Evolutionary conservation across 1,140 invertebrate species (phyloP), one percentile per base, ranked within the genome.

Genomic region (Brachionus angularis): DNA sequence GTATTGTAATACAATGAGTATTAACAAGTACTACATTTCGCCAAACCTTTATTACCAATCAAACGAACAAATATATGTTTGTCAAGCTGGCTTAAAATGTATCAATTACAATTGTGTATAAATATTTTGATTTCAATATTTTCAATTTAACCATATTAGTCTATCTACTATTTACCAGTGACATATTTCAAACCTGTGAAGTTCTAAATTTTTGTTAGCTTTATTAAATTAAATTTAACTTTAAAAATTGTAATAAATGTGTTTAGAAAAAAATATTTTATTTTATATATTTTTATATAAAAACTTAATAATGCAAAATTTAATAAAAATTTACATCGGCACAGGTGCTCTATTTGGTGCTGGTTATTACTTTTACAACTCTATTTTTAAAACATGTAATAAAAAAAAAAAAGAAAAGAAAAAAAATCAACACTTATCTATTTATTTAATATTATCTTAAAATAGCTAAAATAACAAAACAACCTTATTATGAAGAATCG

Each of bases 1-100:
- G 4, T 67, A 29, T 31, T 67, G 62, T 23, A 67, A 67, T 25
- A 67, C 62, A 8, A 58, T 58, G 53, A 58, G 39, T 23, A 36
- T 58, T 8, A 25, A 18, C 14, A 12, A 36, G 7, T 14, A 39
- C 39, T 36, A 58, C 10, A 33, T 58, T 18, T 31, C 12, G 4
- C 29, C 14, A 5, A 58, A 58, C 25, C 27, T 58, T 2, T 58
- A 36, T 18, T 39, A 23, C 39, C 33, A 58, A 25, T 14, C 23
- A 36, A 58, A 39, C n/a, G 33, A 58, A 0, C 53, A 58, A 36
- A 58, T 58, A 12, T 58, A 58, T 12, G 53, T 58, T 5, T 58
- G 53, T 36, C 53, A 58, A 39, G 53, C 33, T 14, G 33, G 39
- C 7, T 23, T 58, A n/a, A 58, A 27, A 23, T 58, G 53, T 23